phyloP scores from a whole-genome alignment of 2,113 vertebrate species.

The Semnornis frantzii region DNA sequence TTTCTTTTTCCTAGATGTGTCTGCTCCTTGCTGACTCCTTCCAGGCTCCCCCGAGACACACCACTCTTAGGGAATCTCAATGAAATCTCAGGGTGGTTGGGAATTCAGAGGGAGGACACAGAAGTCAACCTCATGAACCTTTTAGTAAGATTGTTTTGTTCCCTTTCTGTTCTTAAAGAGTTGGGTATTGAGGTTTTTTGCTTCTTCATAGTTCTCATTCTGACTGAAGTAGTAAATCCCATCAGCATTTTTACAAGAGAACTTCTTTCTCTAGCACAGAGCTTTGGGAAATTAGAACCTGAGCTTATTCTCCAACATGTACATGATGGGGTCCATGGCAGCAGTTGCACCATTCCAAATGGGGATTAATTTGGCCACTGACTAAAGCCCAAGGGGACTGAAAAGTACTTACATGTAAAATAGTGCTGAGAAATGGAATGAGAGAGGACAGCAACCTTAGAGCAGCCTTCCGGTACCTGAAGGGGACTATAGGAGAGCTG shows the following conservation, averaged over 20 bases:
- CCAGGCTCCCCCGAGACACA: neutral
- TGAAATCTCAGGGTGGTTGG: neutral
- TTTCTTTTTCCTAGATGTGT: neutral
- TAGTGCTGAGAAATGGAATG: neutral
- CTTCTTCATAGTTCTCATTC: neutral
- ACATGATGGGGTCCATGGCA: fast-evolving
- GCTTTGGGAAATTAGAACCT: neutral
- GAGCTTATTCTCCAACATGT: neutral
- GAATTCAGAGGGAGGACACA: neutral
- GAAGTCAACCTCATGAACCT: neutral
- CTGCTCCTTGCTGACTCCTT: neutral
- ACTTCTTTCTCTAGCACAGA: neutral
- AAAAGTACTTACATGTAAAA: neutral
- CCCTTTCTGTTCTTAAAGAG: neutral
- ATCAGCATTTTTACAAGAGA: neutral
- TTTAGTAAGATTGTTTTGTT: neutral
- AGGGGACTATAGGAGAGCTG: no score
- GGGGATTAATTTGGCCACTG: neutral
- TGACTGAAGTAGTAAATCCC: neutral
- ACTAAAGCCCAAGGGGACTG: neutral
- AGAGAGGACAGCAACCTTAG: neutral
- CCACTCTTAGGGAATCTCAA: neutral
- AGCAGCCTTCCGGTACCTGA: no score
- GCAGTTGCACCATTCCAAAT: neutral
- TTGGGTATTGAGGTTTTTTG: neutral